These are phyloP conservation scores for Peromyscus polionotus DNA, from an alignment of 2,113 vertebrate species.

Conservation along the genomic window DNA sequence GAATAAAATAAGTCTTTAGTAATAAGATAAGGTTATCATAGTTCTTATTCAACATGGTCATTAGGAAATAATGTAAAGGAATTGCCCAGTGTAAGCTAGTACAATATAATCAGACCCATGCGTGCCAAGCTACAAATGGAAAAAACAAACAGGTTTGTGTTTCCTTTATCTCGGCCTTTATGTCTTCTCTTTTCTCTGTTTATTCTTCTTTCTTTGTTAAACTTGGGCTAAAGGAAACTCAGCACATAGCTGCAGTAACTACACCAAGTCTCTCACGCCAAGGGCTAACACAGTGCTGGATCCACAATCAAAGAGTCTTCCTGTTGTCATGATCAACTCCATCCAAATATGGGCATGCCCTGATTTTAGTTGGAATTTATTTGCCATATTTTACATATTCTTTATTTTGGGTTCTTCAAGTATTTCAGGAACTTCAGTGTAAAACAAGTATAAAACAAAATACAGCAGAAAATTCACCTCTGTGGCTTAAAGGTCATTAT, in stretches of 20 bases:
- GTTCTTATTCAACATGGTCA: background rate
- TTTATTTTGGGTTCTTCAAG: background rate
- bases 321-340: background rate
- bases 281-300: background rate
- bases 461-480: conserved; percentile 46
- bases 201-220: background rate
- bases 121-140: background rate
- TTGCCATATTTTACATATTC: background rate
- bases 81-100: background rate
- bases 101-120: background rate
- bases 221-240: background rate
- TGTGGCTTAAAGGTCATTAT: conserved; percentile 17
- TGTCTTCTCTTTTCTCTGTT: background rate
- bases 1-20: background rate
- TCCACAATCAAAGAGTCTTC: background rate
- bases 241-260: background rate
- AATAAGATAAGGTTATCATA: background rate
- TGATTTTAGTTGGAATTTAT: background rate
- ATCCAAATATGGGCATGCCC: background rate
- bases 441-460: conserved; percentile 57
- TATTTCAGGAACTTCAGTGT: conserved; percentile 31
- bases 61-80: background rate
- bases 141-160: background rate
- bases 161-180: background rate
- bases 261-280: background rate